Evolutionary conservation across 2,888 invertebrate species (phyloP), one percentile per base, ranked within the genome.

Genomic region (Agrilus biguttatus): DNA sequence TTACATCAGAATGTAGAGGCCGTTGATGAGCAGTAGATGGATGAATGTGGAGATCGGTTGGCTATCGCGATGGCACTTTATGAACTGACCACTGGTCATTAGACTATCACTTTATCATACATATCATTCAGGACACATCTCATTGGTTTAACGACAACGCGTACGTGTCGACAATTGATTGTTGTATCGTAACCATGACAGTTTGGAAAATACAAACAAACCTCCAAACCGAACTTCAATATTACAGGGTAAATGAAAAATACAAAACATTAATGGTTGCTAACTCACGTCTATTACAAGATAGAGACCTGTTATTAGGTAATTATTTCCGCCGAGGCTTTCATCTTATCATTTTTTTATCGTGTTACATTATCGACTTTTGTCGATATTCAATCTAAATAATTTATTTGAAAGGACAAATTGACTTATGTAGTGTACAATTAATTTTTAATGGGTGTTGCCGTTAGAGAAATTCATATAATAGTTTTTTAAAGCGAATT

Each of bases 91-190:
- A 60, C 50, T 55, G 60, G 56, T 55, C 59, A 58, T 54, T 50
- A 55, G 53, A 55, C 57, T 57, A 59, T 60, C 61, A 60, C 56
- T 61, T 63, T 62, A 63, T 60, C 61, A 60, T 47, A 52, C 54
- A 61, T 59, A 56, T 53, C 54, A 56, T 53, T 55, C 55, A 54
- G 55, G 57, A 60, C 52, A 56, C 52, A 51, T 58, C 55, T 57
- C 55, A 56, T 57, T 58, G 58, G 57, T 50, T 53, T 51, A 50
- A 50, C 47, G 48, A 49, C 55, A 54, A 55, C 55, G 53, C 49
- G 53, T 62, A 65, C 64, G 64, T 65, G 64, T 62, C 59, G 53
- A 56, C 61, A 61, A 65, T 61, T 63, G 64, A 65, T 65, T 65
- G 64, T 61, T 58, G 55, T 56, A 52, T 52, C 53, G 62, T 65